A percentile compares a stretch with the other conserved stretches of the same genome.
These are phyloP conservation scores for Psittacula cyanocephala DNA, from an alignment of 2,113 vertebrate genomes.

Conservation along the genomic window DNA sequence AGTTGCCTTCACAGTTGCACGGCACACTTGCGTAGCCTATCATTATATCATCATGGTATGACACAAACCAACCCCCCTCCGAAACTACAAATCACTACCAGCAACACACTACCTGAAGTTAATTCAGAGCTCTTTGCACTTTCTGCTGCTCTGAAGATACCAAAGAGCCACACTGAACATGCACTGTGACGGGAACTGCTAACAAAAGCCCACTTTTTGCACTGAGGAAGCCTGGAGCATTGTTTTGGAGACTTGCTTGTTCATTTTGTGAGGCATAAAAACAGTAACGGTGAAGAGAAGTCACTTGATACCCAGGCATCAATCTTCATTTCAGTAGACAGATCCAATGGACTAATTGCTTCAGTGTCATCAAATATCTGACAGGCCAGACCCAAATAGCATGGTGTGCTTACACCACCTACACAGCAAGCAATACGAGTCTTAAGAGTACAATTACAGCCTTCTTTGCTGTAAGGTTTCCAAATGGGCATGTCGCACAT, in stretches of 20 bases:
- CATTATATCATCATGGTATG: neutral
- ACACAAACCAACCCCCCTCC: neutral
- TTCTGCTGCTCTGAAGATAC: neutral
- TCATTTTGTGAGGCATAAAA: neutral
- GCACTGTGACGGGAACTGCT: neutral
- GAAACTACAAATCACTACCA: neutral
- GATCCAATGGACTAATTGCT: neutral
- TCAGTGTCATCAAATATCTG: neutral
- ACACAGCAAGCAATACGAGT: neutral
- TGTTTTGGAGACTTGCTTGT: fast-evolving
- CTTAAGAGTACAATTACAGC: neutral
- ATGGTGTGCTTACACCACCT: neutral
- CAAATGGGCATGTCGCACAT: neutral
- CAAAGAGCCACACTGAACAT: neutral
- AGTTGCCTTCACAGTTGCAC: neutral
- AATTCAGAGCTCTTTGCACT: neutral
- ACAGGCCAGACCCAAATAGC: neutral
- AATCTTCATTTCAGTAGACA: neutral
- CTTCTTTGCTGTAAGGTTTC: neutral
- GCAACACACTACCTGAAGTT: neutral
- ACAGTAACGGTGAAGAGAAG: neutral
- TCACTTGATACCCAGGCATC: neutral
- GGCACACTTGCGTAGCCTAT: neutral
- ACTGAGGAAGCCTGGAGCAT: neutral
- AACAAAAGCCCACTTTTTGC: fast-evolving